Evolutionary conservation across 2,888 invertebrate species (phyloP), one percentile per base, ranked within the genome.

Genomic region (Iphiclides podalirius): DNA sequence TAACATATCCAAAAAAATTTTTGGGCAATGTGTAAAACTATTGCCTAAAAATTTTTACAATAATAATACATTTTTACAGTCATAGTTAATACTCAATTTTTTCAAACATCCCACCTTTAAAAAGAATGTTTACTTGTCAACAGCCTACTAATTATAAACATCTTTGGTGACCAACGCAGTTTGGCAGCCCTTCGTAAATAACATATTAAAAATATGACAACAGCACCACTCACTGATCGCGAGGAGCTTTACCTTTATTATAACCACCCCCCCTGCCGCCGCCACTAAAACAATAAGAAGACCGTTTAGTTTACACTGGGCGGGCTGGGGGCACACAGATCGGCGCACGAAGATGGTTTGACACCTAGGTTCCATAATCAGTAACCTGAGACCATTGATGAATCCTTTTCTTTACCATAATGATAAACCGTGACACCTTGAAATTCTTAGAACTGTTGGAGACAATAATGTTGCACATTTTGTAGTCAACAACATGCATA

Each of bases 191-290:
- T 80, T 78, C 68, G 63, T 72, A 71, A 76, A 72, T 75, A 75
- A 83, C 78, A 77, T 79, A 77, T 75, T 79, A 83, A 83, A 75
- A 87, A 84, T 84, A 85, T 90, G 88, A 91, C 92, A 93, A 93
- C 90, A 92, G 93, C 93, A 93, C 92, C 93, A 90, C 90, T 91
- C 91, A 90, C 85, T 89, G 89, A 89, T 90, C 88, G 91, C 91
- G 91, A 92, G 91, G 94, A 93, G 93, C 94, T 94, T 96, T 96
- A 96, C 96, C 96, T 96, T 96, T 96, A 92, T 95, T 95, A 95
- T 91, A 96, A 95, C 95, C 95, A 94, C 96, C 95, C 94, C 93
- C 93, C 91, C 93, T 94, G 93, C 94, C 93, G 94, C 95, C 95
- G 94, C 96, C 95, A 94, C 96, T 94, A 94, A 93, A 95, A 94